Evolutionary conservation across 1,140 invertebrate species (phyloP).

Genomic region (Tenebrio molitor): DNA sequence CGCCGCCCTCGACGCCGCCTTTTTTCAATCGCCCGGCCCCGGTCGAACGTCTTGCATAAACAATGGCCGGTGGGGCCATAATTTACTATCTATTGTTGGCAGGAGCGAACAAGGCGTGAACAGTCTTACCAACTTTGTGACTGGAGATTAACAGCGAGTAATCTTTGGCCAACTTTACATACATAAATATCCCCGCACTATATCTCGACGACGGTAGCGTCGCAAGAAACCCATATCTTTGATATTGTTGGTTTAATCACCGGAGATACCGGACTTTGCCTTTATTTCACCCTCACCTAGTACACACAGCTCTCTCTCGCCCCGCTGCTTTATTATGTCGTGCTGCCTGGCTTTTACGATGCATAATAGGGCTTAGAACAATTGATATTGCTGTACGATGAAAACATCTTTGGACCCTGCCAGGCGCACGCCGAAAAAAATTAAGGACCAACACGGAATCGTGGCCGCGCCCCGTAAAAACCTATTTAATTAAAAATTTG

Average conservation of each 20-base stretch:
- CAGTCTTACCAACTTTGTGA: conserved; percentile 60
- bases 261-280: conserved; percentile 51
- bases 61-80: conserved; percentile 54
- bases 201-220: conserved; percentile 47
- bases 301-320: conserved; percentile 33
- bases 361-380: conserved; percentile 44
- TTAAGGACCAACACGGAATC: too few relatives aligned
- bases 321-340: conserved; percentile 35
- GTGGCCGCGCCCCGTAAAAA: not conserved
- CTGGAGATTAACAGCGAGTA: conserved; percentile 61
- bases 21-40: too few relatives aligned
- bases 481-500: not conserved
- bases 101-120: conserved; percentile 49
- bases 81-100: conserved; percentile 59
- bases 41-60: conserved; percentile 47
- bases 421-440: conserved; percentile 5
- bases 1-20: too few relatives aligned
- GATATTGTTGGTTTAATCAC: conserved; percentile 59
- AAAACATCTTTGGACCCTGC: conserved; percentile 21
- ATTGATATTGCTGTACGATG: conserved; percentile 41
- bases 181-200: conserved; percentile 58
- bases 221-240: conserved; percentile 58
- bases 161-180: conserved; percentile 62
- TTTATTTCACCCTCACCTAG: conserved; percentile 45
- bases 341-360: conserved; percentile 40